Evolutionary conservation across 2,888 invertebrate species (phyloP).

Genomic region (Acrocyrtus sp.): DNA sequence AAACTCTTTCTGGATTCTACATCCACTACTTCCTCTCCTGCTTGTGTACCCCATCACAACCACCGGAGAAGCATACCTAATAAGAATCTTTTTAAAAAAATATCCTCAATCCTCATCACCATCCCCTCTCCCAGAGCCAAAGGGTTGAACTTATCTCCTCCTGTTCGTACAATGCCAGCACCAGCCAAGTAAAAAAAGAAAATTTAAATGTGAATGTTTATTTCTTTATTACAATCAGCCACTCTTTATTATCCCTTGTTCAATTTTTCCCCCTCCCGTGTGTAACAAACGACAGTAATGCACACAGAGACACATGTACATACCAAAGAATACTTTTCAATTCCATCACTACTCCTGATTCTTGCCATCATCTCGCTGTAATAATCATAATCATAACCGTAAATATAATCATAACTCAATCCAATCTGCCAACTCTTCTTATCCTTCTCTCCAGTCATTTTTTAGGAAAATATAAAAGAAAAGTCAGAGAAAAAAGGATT

Average conservation of each 20-base stretch:
- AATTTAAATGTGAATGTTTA: slow-evolving; percentile 60
- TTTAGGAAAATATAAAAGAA: slow-evolving; percentile 35
- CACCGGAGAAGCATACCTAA: background rate
- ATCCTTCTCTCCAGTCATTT: too few relatives aligned
- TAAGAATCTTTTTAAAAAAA: too few relatives aligned
- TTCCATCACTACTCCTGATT: too few relatives aligned
- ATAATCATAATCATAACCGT: slow-evolving; percentile 60
- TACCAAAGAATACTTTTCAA: slow-evolving; percentile 29
- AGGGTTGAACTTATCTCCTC: slow-evolving; percentile 43
- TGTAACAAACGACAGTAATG: background rate
- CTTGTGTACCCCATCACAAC: background rate
- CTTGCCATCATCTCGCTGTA: slow-evolving; percentile 44
- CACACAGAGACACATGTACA: slow-evolving; percentile 11
- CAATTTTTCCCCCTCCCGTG: slow-evolving; percentile 32
- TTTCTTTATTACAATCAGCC: slow-evolving; percentile 57
- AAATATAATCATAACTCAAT: slow-evolving; percentile 61
- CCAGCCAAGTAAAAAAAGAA: background rate
- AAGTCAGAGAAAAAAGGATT: slow-evolving; percentile 41
- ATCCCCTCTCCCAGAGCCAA: slow-evolving; percentile 39
- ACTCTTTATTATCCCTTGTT: slow-evolving; percentile 38
- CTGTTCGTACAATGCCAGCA: slow-evolving; percentile 15
- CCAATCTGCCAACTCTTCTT: slow-evolving; percentile 58
- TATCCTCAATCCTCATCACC: too few relatives aligned
- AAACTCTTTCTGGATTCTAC: slow-evolving; percentile 27
- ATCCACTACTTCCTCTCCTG: background rate